Evolutionary conservation across 37 sponge, comb jelly and placozoan species (phyloP).

Genomic region (Eunapius fragilis): DNA sequence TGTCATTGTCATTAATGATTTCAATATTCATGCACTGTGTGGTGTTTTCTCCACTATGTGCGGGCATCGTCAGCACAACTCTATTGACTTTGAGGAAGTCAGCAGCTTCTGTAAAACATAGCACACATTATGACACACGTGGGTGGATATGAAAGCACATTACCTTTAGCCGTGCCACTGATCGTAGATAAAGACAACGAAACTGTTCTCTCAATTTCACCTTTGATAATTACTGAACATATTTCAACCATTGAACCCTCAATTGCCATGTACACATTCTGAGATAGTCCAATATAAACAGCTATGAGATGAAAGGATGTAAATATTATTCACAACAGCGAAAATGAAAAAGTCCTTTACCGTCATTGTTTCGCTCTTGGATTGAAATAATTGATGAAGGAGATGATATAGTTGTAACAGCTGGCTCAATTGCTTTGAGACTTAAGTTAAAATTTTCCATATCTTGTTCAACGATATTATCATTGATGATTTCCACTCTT

Average conservation of each 20-base stretch:
- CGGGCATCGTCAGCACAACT: background rate
- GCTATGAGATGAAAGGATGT: background rate
- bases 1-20: background rate
- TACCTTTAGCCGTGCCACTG: background rate
- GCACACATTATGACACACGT: too few relatives aligned
- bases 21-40: background rate
- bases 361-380: background rate
- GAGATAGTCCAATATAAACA: background rate
- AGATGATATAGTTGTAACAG: background rate
- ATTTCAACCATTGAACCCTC: background rate
- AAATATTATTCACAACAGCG: background rate
- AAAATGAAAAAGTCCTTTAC: background rate
- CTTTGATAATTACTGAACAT: background rate
- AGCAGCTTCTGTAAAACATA: background rate
- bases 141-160: background rate
- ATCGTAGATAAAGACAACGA: background rate
- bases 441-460: background rate
- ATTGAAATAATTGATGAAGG: background rate
- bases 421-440: background rate
- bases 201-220: background rate
- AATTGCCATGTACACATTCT: background rate
- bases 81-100: background rate
- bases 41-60: background rate
- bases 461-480: background rate
- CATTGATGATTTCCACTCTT: background rate